Conservation (phyloP, 92 coral and sea anemone genomes). For the Heteractis magnifica region DNA sequence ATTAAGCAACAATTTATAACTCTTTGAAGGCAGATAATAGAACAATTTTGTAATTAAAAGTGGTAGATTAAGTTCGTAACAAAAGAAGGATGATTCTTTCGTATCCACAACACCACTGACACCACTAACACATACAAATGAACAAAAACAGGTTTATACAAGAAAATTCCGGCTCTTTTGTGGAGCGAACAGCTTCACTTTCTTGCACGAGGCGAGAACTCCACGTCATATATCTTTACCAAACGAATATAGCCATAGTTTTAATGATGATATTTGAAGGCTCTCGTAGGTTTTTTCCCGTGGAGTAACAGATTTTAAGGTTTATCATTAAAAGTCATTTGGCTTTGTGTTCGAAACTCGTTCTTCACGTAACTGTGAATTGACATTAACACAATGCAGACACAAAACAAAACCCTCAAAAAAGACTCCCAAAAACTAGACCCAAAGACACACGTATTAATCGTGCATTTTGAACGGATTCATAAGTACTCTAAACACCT, state of each 20-base stretch:
- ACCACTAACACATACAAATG: neutral
- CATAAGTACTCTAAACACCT: conserved; percentile 30
- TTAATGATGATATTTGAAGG: neutral
- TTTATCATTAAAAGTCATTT: conserved; percentile 18
- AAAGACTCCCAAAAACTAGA: neutral
- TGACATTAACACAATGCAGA: conserved; percentile 10
- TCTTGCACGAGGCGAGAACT: neutral
- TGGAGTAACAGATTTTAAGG: neutral
- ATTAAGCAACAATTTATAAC: conserved; percentile 63
- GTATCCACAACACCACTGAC: conserved; percentile 34
- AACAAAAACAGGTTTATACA: conserved; percentile 3
- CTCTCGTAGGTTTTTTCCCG: neutral
- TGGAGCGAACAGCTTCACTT: neutral
- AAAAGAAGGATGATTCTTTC: conserved; percentile 38
- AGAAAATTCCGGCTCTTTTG: neutral
- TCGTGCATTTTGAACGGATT: conserved; percentile 19
- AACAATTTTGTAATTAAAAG: conserved; percentile 80
- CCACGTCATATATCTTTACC: neutral
- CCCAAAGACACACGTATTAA: conserved; percentile 28
- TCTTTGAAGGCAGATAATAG: conserved; percentile 74
- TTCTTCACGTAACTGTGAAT: conserved; percentile 16
- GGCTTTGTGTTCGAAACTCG: conserved; percentile 14
- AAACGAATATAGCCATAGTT: neutral
- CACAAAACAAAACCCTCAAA: conserved; percentile 19
- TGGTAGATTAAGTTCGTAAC: conserved; percentile 46